phyloP scores from a whole-genome alignment of 2,113 vertebrate genomes.

The Nothocercus julius region DNA sequence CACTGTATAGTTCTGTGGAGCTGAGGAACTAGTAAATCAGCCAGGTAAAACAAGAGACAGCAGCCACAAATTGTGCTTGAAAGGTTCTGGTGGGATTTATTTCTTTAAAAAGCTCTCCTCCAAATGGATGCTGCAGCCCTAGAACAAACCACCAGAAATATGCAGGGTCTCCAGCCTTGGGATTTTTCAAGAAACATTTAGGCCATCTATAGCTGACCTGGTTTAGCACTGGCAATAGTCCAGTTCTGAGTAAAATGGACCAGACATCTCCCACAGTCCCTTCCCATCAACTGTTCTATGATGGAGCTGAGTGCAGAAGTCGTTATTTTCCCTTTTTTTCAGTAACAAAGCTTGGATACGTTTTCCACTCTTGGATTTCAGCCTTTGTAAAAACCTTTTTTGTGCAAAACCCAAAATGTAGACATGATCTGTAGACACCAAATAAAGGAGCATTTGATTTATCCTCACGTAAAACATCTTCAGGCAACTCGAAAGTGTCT shows the following conservation, averaged over 20 bases:
- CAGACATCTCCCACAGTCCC: neutral
- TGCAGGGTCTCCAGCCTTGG: neutral
- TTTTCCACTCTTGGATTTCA: neutral
- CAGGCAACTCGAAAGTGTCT: neutral
- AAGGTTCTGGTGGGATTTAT: neutral
- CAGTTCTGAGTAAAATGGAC: neutral
- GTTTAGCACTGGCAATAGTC: neutral
- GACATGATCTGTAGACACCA: neutral
- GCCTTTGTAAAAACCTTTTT: neutral
- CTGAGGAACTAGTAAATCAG: neutral
- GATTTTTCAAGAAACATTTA: neutral
- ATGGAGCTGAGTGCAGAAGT: neutral
- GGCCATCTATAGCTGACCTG: neutral
- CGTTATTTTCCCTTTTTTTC: neutral
- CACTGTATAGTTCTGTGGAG: neutral
- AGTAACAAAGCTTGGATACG: neutral
- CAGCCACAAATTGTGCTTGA: neutral
- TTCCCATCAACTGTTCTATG: neutral
- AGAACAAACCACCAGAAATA: neutral
- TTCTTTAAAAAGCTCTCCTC: neutral
- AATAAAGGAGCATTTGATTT: neutral
- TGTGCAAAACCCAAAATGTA: neutral
- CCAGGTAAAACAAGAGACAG: neutral
- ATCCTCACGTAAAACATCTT: neutral
- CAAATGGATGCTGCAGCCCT: neutral